Base-by-base conservation (phyloP, 2,888 invertebrate genomes). In the Melangyna quadrimaculata region DNA sequence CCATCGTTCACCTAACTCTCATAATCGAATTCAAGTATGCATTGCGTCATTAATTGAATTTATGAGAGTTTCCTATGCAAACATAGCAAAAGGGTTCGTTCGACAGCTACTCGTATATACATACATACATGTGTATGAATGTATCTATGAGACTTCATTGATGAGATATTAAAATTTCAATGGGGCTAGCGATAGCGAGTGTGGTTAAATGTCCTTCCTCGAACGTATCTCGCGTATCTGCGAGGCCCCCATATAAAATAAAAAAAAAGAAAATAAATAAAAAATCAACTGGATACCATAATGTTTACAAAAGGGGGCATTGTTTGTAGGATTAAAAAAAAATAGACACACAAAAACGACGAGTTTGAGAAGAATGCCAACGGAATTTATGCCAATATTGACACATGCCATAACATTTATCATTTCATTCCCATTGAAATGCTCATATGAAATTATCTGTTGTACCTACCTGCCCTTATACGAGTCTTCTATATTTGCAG, bases 21-120 rank as follows among this genome's bases (percentile, higher is more conserved):
- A 51, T 67, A 84, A 86, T 86, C 86, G 81, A 81, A 81, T 72
- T 86, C 86, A 86, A 86, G 86, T 81, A 86, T 81, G 72, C 81
- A 86, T 86, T 86, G 80, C 80, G 79, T 86, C 84, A 86, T 86
- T 86, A 86, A 86, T 86, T 86, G 86, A 86, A 86, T 86, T 86
- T 86, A 86, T 81, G 77, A 86, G 86, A 86, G 86, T 78, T 80
- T 86, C 59, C 69, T 81, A 81, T 86, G 69, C 53, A 81, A 86
- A 86, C 81, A 86, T 57, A 40, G 57, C 29, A 78, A 61, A 45
- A 86, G 73, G 72, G 69, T 61, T 67, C 80, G 67, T 40, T 40
- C 61, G 40, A 80, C 69, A 73, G 75, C 75, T 72, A 69, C 24
- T n/a, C n/a, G n/a, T n/a, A n/a, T n/a, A n/a, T n/a, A n/a, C n/a